Evolutionary conservation across 64 coral and sea anemone species (phyloP).

Genomic region (Actinia equina): DNA sequence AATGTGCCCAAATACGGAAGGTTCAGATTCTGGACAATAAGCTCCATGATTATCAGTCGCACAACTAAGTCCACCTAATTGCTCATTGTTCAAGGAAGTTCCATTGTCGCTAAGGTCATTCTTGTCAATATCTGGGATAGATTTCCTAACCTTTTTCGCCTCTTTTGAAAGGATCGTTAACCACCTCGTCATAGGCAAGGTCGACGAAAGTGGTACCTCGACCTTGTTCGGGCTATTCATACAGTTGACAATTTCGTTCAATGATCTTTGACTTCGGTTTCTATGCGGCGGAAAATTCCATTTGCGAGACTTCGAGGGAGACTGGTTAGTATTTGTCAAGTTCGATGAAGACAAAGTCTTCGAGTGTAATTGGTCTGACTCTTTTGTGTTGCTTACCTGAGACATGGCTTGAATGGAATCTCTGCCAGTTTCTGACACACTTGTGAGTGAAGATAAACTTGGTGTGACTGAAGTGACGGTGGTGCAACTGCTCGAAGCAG

Average conservation of each 20-base stretch:
- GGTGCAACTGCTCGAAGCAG: not conserved
- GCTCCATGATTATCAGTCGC: not conserved
- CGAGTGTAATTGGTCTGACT: not conserved
- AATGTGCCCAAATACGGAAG: not conserved
- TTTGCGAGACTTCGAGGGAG: not conserved
- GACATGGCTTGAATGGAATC: not conserved
- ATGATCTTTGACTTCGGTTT: not conserved
- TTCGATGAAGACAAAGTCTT: not conserved
- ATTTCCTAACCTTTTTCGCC: not conserved
- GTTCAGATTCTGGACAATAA: not conserved
- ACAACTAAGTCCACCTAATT: not conserved
- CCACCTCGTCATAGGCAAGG: not conserved
- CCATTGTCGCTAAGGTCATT: not conserved
- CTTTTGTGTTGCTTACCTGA: not conserved
- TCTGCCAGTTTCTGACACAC: not conserved
- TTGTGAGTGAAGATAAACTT: not conserved
- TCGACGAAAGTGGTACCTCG: not conserved
- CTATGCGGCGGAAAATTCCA: not conserved
- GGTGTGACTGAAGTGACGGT: not conserved
- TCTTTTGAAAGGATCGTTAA: not conserved
- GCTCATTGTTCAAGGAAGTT: not conserved
- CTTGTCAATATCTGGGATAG: not conserved
- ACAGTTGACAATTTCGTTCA: not conserved
- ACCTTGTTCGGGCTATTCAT: not conserved
- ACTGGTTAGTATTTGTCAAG: not conserved